phyloP scores from a whole-genome alignment of 2,797 vertebrate species.

The Chelonia mydas region DNA sequence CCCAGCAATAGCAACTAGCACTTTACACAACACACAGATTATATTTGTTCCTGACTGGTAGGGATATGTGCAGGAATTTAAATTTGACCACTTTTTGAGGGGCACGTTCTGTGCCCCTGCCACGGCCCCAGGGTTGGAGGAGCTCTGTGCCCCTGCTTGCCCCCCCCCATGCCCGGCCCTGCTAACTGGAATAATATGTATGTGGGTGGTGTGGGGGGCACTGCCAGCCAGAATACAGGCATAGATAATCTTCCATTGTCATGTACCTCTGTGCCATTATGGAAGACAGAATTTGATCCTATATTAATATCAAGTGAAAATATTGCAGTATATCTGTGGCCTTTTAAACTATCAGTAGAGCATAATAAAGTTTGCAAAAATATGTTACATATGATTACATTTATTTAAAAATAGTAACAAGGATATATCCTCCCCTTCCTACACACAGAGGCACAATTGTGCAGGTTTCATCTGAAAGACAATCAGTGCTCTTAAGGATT shows the following conservation, averaged over 20 bases:
- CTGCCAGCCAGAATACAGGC: background rate
- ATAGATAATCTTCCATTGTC: background rate
- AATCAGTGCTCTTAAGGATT: background rate
- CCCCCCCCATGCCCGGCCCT: no score
- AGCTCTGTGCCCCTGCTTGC: no score
- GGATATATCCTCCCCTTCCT: background rate
- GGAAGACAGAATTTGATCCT: background rate
- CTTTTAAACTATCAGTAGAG: background rate
- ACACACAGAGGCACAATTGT: background rate
- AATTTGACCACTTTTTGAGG: no score
- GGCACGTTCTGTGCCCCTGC: no score
- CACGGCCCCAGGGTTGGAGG: no score
- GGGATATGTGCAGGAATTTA: no score
- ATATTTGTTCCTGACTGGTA: background rate
- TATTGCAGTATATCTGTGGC: background rate
- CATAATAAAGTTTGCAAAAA: background rate
- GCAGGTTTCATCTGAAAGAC: background rate
- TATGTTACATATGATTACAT: background rate
- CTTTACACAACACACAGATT: background rate
- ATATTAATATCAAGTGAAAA: background rate
- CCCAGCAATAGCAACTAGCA: conserved; percentile 3
- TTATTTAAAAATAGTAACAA: background rate
- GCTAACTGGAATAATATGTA: background rate
- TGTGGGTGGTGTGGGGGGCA: background rate
- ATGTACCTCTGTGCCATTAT: background rate